Evolutionary conservation across 2,888 invertebrate genomes (phyloP), one percentile per base, ranked within the genome.

Genomic region (Euclidia mi): DNA sequence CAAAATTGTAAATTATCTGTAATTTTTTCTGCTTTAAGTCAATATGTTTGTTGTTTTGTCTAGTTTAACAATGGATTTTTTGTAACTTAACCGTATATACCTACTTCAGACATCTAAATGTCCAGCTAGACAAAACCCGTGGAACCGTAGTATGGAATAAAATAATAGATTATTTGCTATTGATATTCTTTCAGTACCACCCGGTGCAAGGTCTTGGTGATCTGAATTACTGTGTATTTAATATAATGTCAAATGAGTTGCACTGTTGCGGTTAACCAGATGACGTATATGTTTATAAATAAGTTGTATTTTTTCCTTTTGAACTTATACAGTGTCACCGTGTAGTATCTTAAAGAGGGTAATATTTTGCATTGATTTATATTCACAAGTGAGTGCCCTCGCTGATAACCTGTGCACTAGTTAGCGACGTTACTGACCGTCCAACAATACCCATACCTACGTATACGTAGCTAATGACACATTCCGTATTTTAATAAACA

Each of bases 391-490:
- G 49, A 41, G 7, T 56, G 65, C 63, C 75, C 75, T 58, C 15
- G 11, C 17, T 41, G 78, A 76, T 76, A 77, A 77, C 71, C 75
- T 61, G 28, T 43, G 51, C 42, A 56, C 55, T 63, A 68, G 46
- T 41, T 58, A 32, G 20, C 14, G 41, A 25, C 20, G 49, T 18
- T 28, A 34, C 42, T 11, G 43, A 56, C 57, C 10, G 46, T 59
- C 50, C 50, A 59, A 58, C 45, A 53, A 63, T 56, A 37, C 46
- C 17, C 25, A 47, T 51, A 61, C 20, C 12, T 74, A 61, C 34
- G 34, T 3, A 28, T 53, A 34, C 14, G 34, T 40, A 61, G 29
- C 48, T 56, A 62, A 49, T 58, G 60, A 42, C 40, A 12, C 20
- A 25, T 25, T 3, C 4, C 6, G 20, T 29, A 29, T 40, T 40